Evolutionary conservation across 2,888 invertebrate species (phyloP), one percentile per base, ranked within the genome.

Genomic region (Parthenolecanium corni): DNA sequence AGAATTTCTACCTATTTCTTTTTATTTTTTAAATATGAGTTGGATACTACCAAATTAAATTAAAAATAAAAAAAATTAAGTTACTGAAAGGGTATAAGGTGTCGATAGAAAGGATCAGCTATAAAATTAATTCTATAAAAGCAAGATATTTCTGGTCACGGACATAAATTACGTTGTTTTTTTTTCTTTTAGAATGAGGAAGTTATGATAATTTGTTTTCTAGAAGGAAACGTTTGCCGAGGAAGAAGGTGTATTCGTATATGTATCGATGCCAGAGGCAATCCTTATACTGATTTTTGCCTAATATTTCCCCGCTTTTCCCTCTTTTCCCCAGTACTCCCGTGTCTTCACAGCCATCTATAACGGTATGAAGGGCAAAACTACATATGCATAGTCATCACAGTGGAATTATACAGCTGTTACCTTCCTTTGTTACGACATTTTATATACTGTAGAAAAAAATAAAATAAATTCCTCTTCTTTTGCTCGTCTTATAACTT

Each of bases 331-430:
- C 31, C 9, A 31, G 9, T 53, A 40, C 40, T 40, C 53, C 40
- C 31, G 31, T 31, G 31, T 31, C 31, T 31, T 31, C 9, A 6
- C 31, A 31, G 4, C 31, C 31, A 9, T 31, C 4, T 9, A 31
- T 31, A 31, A 31, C 31, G 31, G 31, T 31, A 31, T 31, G 31
- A 6, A 9, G 31, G 9, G 31, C 49, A 47, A 58, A 49, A 47
- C 58, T 46, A 44, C 21, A 49, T 31, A 49, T 58, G 58, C 58
- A 49, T 49, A 58, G 58, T 58, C 58, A 58, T 58, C 58, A 49
- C 49, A 23, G 38, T 58, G 36, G 49, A 51, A 49, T 58, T 49
- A 49, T 47, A 58, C 58, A 58, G 58, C 58, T 58, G 58, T 58
- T 58, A 58, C 58, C 58, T 58, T 49, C 49, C 58, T 58, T 18